phyloP scores from a whole-genome alignment of 2,888 invertebrate genomes.

The Gisinianus flammeolus region DNA sequence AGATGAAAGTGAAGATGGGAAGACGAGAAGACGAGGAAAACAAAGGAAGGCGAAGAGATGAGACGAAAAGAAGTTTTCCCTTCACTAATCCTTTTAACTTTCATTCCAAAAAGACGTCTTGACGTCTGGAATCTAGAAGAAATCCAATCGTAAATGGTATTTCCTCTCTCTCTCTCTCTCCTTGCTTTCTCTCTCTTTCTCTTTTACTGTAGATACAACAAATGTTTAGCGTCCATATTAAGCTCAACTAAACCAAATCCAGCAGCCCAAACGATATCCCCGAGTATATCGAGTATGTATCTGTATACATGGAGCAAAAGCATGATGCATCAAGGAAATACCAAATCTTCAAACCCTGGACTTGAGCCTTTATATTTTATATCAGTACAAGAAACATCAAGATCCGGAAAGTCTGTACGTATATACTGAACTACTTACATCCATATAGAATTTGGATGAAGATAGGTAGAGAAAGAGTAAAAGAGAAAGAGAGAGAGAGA shows the following conservation, averaged over 20 bases:
- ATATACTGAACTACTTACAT: not conserved
- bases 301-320: too few relatives aligned
- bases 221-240: too few relatives aligned
- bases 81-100: slow-evolving; percentile 27
- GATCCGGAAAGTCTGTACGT: too few relatives aligned
- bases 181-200: not conserved
- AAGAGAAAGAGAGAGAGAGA: not conserved
- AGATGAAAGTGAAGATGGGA: not conserved
- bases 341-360: too few relatives aligned
- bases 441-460: not conserved
- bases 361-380: too few relatives aligned
- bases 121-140: not conserved
- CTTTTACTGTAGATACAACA: not conserved
- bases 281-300: too few relatives aligned
- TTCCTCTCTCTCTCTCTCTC: slow-evolving; percentile 6
- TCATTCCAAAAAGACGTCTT: slow-evolving; percentile 10
- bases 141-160: slow-evolving; percentile 33
- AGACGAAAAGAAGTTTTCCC: not conserved
- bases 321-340: too few relatives aligned
- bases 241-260: too few relatives aligned
- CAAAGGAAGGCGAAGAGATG: slow-evolving; percentile 10
- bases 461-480: not conserved
- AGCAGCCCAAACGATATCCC: too few relatives aligned
- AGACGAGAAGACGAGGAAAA: not conserved
- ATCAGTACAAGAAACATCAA: too few relatives aligned